These are phyloP conservation scores for Calidris pugnax DNA, from an alignment of 2,113 vertebrate genomes.

Conservation along the genomic window DNA sequence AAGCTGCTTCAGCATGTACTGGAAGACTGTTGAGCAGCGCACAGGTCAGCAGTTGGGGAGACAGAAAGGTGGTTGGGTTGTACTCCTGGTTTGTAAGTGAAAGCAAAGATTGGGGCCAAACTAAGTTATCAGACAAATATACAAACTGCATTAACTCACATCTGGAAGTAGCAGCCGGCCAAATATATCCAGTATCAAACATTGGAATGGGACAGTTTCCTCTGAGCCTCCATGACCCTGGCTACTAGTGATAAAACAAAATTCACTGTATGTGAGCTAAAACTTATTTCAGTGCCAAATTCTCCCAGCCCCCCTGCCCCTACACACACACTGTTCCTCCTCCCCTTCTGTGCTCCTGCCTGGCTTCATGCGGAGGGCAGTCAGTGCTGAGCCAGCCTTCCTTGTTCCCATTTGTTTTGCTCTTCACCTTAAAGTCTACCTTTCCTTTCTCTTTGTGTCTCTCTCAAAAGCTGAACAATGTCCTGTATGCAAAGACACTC, in stretches of 20 bases:
- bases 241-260: slow-evolving; percentile 33
- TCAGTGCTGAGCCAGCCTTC: background rate
- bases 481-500: background rate
- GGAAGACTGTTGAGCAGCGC: background rate
- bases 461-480: background rate
- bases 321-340: background rate
- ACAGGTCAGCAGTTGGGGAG: background rate
- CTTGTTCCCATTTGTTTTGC: background rate
- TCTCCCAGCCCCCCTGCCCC: background rate
- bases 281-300: slow-evolving; percentile 28
- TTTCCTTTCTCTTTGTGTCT: background rate
- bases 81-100: background rate
- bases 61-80: background rate
- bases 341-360: background rate
- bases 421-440: background rate
- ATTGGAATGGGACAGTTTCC: slow-evolving; percentile 10
- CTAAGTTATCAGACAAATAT: background rate
- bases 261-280: slow-evolving; percentile 27
- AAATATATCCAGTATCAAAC: slow-evolving; percentile 17
- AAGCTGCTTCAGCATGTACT: fast-evolving
- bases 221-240: slow-evolving; percentile 37
- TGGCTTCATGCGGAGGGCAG: background rate
- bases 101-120: background rate
- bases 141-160: background rate
- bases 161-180: slow-evolving; percentile 26